A percentile compares a stretch with the other conserved stretches of the same genome.
Conservation (phyloP, 2,888 invertebrate species). For the Tetragonula carbonaria region DNA sequence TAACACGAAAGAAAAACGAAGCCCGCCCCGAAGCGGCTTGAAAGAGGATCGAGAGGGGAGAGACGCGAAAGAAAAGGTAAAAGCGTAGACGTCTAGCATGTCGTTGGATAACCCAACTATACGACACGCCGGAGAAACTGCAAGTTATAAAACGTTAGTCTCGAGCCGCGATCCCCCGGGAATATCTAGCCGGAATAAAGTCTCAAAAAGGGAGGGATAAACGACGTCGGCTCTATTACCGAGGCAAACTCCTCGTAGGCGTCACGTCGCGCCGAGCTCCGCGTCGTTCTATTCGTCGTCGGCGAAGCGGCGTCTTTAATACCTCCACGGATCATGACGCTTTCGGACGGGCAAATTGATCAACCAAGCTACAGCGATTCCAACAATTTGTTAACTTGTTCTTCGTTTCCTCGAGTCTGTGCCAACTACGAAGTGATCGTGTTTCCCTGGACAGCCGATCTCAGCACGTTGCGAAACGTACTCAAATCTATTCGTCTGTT, state of each 20-base stretch:
- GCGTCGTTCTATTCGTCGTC: not conserved
- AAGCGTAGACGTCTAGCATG: constrained; percentile 31
- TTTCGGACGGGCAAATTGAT: not conserved
- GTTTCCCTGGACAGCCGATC: no score
- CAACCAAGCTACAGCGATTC: not conserved
- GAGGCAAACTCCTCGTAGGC: constrained; percentile 19
- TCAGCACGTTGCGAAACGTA: no score
- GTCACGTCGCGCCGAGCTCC: constrained; percentile 4
- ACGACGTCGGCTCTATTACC: constrained; percentile 58
- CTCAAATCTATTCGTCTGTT: no score
- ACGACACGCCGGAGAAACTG: constrained; percentile 62
- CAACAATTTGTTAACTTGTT: no score
- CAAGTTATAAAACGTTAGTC: constrained; percentile 73
- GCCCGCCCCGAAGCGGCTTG: not conserved
- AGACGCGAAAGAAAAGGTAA: constrained; percentile 26
- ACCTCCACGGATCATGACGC: not conserved
- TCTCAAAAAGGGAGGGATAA: constrained; percentile 61
- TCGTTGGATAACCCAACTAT: constrained; percentile 59
- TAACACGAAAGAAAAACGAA: constrained; percentile 10
- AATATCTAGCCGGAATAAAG: constrained; percentile 70
- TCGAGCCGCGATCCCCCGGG: constrained; percentile 64
- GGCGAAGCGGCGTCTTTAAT: not conserved
- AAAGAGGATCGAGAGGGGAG: not conserved
- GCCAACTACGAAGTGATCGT: no score
- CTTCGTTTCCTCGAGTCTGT: no score